Conservation (phyloP, 2,113 vertebrate genomes). For the Vicugna pacos region DNA sequence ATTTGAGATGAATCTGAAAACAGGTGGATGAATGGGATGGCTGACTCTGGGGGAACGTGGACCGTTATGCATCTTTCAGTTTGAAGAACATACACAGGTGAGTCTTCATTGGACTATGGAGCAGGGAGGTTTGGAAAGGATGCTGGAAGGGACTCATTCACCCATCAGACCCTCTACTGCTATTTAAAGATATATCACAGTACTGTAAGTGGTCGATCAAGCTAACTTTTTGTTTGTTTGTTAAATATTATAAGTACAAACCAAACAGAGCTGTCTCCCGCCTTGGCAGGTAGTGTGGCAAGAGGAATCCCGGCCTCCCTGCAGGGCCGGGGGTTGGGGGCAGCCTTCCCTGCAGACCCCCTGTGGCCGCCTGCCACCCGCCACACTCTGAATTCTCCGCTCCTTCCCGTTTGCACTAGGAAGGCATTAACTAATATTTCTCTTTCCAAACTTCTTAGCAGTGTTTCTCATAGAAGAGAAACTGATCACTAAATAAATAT, state of each 20-base stretch:
- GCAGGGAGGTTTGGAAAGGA: not conserved
- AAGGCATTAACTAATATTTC: not conserved
- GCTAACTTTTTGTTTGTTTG: not conserved
- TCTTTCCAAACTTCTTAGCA: conserved; percentile 37
- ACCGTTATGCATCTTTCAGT: not conserved
- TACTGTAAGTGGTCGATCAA: too few relatives aligned
- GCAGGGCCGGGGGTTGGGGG: too few relatives aligned
- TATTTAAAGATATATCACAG: not conserved
- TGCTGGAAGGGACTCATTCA: not conserved
- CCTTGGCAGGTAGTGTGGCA: not conserved
- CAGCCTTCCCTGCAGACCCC: not conserved
- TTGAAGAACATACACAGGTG: not conserved
- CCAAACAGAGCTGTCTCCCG: not conserved
- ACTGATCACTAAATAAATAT: not conserved
- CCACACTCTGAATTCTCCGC: not conserved
- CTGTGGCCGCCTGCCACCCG: too few relatives aligned
- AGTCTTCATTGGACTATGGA: not conserved
- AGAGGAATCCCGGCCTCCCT: fast-evolving
- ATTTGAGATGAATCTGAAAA: not conserved
- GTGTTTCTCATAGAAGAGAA: conserved; percentile 26
- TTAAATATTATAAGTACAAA: not conserved
- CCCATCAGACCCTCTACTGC: fast-evolving
- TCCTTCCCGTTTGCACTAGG: not conserved
- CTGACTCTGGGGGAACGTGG: too few relatives aligned
- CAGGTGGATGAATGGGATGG: too few relatives aligned